These are phyloP conservation scores for Ernsta delagoae DNA, from an alignment of 2,888 invertebrate genomes.

Conservation along the genomic window DNA sequence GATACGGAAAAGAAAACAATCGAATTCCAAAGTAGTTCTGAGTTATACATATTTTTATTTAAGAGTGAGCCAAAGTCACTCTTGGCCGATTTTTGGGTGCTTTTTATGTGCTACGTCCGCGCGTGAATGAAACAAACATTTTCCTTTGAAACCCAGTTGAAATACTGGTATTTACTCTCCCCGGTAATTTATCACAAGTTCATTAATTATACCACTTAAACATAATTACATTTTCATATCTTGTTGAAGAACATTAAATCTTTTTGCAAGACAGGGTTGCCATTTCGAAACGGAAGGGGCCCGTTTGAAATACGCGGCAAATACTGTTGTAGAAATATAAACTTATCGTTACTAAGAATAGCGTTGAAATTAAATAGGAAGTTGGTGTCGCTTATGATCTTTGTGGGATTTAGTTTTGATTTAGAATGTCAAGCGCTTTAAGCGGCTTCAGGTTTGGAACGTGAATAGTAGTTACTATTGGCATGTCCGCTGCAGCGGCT, in stretches of 20 bases:
- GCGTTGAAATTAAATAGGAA: slow-evolving; percentile 38
- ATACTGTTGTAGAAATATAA: slow-evolving; percentile 16
- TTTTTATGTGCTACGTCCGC: too few species aligned
- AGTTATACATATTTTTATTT: too few species aligned
- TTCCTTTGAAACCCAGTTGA: neutral
- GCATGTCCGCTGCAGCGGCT: slow-evolving; percentile 65
- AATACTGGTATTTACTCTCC: slow-evolving; percentile 1
- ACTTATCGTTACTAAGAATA: slow-evolving; percentile 3
- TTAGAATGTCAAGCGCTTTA: slow-evolving; percentile 54
- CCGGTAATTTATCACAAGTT: slow-evolving; percentile 28
- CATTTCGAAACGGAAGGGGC: slow-evolving; percentile 13
- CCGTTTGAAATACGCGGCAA: neutral
- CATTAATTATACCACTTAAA: slow-evolving; percentile 37
- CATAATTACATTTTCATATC: slow-evolving; percentile 33
- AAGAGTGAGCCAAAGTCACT: too few species aligned
- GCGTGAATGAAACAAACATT: neutral
- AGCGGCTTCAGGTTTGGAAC: slow-evolving; percentile 47
- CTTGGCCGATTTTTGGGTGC: too few species aligned
- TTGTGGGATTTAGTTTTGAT: slow-evolving; percentile 46
- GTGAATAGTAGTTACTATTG: slow-evolving; percentile 33
- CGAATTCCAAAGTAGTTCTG: too few species aligned
- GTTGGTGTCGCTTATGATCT: slow-evolving; percentile 49
- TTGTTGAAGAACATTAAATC: slow-evolving; percentile 15
- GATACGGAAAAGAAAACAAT: too few species aligned
- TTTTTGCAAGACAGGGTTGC: slow-evolving; percentile 23